Conservation (phyloP, 2,797 vertebrate species). For the Danio choprae region DNA sequence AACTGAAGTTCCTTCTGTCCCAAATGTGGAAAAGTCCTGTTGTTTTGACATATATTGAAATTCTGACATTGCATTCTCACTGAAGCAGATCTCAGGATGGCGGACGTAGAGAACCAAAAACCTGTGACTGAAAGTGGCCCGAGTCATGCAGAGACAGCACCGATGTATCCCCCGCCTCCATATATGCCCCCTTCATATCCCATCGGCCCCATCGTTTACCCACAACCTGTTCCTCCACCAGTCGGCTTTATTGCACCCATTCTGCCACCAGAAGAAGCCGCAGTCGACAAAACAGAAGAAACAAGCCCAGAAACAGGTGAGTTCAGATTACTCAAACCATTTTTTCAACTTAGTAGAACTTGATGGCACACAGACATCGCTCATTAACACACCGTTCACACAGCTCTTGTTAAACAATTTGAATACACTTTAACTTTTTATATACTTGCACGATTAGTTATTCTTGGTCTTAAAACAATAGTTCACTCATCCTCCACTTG, state of each 20-base stretch:
- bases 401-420: too few relatives aligned
- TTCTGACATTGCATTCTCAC: neutral
- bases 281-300: neutral
- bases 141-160: neutral
- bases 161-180: constrained; percentile 30
- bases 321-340: too few relatives aligned
- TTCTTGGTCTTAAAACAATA: too few relatives aligned
- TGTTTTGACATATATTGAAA: neutral
- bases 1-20: too few relatives aligned
- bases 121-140: neutral
- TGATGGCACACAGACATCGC: too few relatives aligned
- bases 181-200: constrained; percentile 55
- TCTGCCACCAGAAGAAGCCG: constrained; percentile 27
- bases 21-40: neutral
- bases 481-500: too few relatives aligned
- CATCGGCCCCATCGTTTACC: constrained; percentile 19
- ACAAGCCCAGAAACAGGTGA: too few relatives aligned
- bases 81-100: constrained; percentile 62
- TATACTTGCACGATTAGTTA: too few relatives aligned
- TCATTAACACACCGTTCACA: too few relatives aligned
- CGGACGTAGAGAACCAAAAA: constrained; percentile 35
- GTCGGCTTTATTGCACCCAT: constrained; percentile 7
- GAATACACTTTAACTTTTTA: too few relatives aligned
- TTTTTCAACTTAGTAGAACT: too few relatives aligned
- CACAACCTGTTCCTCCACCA: constrained; percentile 27